Base-by-base conservation (phyloP, 2,888 invertebrate genomes). In the Macrosoma leucophasiata region DNA sequence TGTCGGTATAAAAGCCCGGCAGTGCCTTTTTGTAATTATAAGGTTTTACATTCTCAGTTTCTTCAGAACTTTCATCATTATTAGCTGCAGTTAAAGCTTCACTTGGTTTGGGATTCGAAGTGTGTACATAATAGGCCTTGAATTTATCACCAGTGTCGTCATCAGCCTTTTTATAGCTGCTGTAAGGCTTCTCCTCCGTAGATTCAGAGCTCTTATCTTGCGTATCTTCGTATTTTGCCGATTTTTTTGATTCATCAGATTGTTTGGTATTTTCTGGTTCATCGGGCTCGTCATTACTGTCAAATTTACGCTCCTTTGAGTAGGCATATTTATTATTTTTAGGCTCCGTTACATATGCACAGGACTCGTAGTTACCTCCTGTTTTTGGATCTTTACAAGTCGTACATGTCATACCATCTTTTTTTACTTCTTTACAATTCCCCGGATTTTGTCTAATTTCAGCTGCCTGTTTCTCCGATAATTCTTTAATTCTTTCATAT, bases 301-400 rank as follows among this genome's bases (percentile, higher is more conserved):
- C 84, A 51, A 86, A 89, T 52, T 88, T 89, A 42, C 84, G 85
- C 67, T 90, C 88, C 38, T 87, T 88, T 3, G 87, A 88, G 52
- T 88, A 91, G 5, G 89, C 89, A 58, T 89, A 91, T 58, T 87
- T 85, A 60, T 92, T 89, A 42, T 91, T 91, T 52, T 88, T 87
- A 0, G 92, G 92, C 41, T 89, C 88, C 1, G 90, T 89, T 6
- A 90, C 89, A 64, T 93, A 95, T 0, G 91, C 90, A 60, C 94
- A 95, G 8, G 90, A 90, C 62, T 94, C 94, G 43, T 89, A 93
- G 39, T 90, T 89, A 14, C 90, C 92, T 24, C 92, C 91, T 2
- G 89, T 90, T 59, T 90, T 89, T 1, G 90, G 87, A 57, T 93
- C 89, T 48, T 90, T 89, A 56, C 94, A 95, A 1, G 91, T 84